Conservation (phyloP, 2,797 vertebrate species). For the Enteromius thamalakanensis region DNA sequence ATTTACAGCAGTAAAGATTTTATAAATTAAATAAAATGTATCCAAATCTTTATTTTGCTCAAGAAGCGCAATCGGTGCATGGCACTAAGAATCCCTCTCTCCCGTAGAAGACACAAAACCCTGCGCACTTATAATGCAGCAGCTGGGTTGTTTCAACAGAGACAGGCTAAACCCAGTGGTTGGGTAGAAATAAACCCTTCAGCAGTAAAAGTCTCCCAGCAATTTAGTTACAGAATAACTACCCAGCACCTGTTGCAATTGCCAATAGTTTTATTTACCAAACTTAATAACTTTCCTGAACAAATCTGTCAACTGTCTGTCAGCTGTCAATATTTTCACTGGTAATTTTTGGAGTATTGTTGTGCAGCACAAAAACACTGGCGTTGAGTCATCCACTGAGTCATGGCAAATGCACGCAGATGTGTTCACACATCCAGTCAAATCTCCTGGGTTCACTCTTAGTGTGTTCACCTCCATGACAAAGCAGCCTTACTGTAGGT, state of each 20-base stretch:
- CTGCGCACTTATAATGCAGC: no score
- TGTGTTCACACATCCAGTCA: conserved; percentile 45
- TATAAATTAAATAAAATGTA: not conserved
- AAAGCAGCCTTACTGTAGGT: conserved; percentile 3
- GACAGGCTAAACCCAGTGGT: no score
- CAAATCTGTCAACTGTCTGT: conserved; percentile 15
- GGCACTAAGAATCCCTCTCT: not conserved
- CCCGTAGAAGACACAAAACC: not conserved
- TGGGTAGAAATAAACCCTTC: no score
- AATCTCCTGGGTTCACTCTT: conserved; percentile 22
- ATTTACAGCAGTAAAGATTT: not conserved
- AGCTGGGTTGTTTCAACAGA: no score
- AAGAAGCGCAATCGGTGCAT: not conserved
- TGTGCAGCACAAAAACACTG: conserved; percentile 21
- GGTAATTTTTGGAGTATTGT: not conserved
- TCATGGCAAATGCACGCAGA: conserved; percentile 41
- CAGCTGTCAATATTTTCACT: conserved; percentile 9
- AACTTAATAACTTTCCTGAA: not conserved
- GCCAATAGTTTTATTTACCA: not conserved
- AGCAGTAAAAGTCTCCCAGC: not conserved
- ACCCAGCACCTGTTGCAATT: no score
- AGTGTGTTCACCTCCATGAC: conserved; percentile 21
- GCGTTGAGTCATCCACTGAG: conserved; percentile 22
- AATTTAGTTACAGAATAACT: no score
- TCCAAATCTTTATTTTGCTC: not conserved